Evolutionary conservation across 2,888 invertebrate genomes (phyloP), one percentile per base, ranked within the genome.

Genomic region (Theretra japonica): DNA sequence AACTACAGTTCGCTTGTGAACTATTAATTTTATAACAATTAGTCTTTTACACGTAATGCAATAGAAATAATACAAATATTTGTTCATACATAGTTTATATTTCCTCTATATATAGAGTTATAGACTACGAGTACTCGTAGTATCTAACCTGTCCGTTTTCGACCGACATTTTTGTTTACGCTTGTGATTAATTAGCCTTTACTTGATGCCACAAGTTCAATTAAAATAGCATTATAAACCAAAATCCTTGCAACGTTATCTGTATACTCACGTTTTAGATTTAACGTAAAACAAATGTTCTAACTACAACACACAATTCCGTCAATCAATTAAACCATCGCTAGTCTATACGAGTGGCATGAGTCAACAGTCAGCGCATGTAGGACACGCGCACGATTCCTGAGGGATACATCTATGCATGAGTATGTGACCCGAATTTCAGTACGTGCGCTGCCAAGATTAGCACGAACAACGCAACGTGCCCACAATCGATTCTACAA

Each of bases 391-490:
- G 15, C 15, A 17, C 25, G 15, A 83, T 82, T 83, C 79, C 76
- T 76, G 77, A 83, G 82, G 80, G 79, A 65, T 56, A 33, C 28
- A 56, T 33, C 79, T 76, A 80, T 81, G 81, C 82, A 83, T 79
- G 74, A 82, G 82, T 83, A 79, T 86, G 83, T 88, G 91, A 91
- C 91, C 91, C 83, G 83, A 89, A 88, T 91, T 85, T 84, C 81
- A 81, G 77, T 86, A 79, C 76, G 82, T 78, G 78, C 83, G 82
- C 79, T 85, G 90, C 88, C 86, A 91, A 90, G 86, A 89, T 89
- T 90, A 89, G 86, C 83, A 83, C 80, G 56, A 56, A 30, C 53
- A 53, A 53, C 65, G 70, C 83, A 82, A 80, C 80, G 78, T 77
- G 79, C 77, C 80, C 72, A 79, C 78, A 80, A 83, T 84, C 76